phyloP scores from a whole-genome alignment of 2,888 invertebrate genomes.

The Pollenia griseotomentosa region DNA sequence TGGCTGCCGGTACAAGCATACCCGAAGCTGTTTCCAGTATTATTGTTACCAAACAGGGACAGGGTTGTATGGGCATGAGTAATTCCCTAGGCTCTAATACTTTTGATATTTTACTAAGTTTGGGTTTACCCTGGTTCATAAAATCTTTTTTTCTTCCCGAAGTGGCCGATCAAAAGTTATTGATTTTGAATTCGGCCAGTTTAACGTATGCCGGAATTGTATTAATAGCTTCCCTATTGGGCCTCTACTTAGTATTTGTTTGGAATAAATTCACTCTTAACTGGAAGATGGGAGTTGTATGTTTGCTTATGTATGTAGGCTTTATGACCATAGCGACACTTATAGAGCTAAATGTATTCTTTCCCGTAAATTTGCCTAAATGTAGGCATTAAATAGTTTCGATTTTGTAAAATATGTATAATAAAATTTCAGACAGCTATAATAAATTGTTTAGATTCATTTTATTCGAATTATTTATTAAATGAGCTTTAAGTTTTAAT shows the following conservation, averaged over 20 bases:
- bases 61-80: slow-evolving; percentile 95
- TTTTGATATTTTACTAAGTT: slow-evolving; percentile 92
- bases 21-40: slow-evolving; percentile 97
- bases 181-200: slow-evolving; percentile 93
- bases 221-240: slow-evolving; percentile 90
- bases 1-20: slow-evolving; percentile 95
- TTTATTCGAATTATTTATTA: too few relatives aligned
- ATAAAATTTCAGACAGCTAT: too few relatives aligned
- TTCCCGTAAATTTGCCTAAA: slow-evolving; percentile 92
- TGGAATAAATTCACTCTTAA: slow-evolving; percentile 92
- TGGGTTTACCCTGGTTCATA: slow-evolving; percentile 94
- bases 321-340: slow-evolving; percentile 92
- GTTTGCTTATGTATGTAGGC: slow-evolving; percentile 91
- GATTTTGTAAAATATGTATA: too few relatives aligned
- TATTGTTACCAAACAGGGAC: slow-evolving; percentile 96
- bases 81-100: slow-evolving; percentile 95
- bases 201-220: slow-evolving; percentile 94
- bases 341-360: slow-evolving; percentile 95
- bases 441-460: too few relatives aligned
- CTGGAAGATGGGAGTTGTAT: slow-evolving; percentile 91
- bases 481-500: too few relatives aligned
- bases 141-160: slow-evolving; percentile 90
- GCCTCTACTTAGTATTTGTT: slow-evolving; percentile 91
- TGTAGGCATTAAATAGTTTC: slow-evolving; percentile 85
- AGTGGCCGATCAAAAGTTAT: slow-evolving; percentile 89